Base-by-base conservation (phyloP, 2,888 invertebrate species). In the Dynastes grantii region DNA sequence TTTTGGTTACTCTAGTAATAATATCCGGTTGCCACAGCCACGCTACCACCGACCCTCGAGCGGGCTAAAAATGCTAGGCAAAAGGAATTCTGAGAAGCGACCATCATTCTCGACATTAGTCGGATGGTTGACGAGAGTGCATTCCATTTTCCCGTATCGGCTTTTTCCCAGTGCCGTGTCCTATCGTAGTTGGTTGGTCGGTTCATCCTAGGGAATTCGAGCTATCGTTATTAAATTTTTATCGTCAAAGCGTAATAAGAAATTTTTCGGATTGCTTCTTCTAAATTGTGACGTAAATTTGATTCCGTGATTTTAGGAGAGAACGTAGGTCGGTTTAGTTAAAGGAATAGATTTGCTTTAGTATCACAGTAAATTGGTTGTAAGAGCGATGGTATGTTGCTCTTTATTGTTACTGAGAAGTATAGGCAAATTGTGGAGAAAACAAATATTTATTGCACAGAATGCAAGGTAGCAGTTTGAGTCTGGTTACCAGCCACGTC, bases 131-230 rank as follows among this genome's bases (percentile, higher is more conserved):
- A 65, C 13, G 22, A 16, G 16, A 58, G 58, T 40, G 73, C 61
- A 75, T 75, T 75, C 73, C 49, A 63, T 75, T 75, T 61, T 45
- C 61, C 11, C 61, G 61, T 75, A 27, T 13, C 58, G 11, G 22
- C 32, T 11, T 8, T 55, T 53, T 55, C 40, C 53, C 8, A 22
- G 8, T 45, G 40, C 16, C 13, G 13, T 11, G 22, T 16, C 22
- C 9, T 49, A 11, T 29, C 53, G 22, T 22, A 3, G 29, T 68
- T 49, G n/a, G 9, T n/a, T 61, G 22, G 22, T 45, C 45, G 8
- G 27, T 22, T 29, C 9, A 61, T 9, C 61, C 27, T 61, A 27
- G 11, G 27, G 29, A 45, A 63, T 29, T 63, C 29, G 2, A 2
- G 63, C 29, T 29, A 4, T 29, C 32, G 29, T 63, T 63, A 63